Base-by-base conservation (phyloP, 2,797 vertebrate species). In the Odontamblyopus rebecca region DNA sequence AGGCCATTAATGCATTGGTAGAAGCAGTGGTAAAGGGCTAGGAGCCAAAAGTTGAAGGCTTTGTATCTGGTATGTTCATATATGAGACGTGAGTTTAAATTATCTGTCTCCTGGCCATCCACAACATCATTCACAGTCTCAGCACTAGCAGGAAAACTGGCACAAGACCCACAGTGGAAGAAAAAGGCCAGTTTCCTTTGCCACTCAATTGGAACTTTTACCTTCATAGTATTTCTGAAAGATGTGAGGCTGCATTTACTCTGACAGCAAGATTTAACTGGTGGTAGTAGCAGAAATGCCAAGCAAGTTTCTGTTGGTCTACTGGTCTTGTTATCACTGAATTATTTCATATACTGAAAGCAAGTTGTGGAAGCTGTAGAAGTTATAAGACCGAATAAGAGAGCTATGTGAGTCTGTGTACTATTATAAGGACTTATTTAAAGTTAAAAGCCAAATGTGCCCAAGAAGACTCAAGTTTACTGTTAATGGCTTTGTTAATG, bases 1-100 rank as follows among this genome's bases (percentile, higher is more conserved):
- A 78, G 85, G 81, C 91, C 85, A 85, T 89, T 91, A 88, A 90
- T 90, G 85, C 86, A 82, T 86, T 88, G 86, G 86, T 90, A 74
- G 79, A 87, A 89, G 88, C 88, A 90, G 87, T 85, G 91, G 91
- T 77, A 32, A 86, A 75, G 48, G 77, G 81, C 84, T 77, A 35
- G 1, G 26, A 26, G 89, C 85, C 85, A 92, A 76, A 29, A 73
- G 71, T 16, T 70, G 70, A 73, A 86, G 85, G 81, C 27, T 77
- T 85, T 82, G 67, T 82, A 83, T 85, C 78, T 80, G 69, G 77
- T 57, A 70, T 27, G 63, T 76, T 68, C 65, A 67, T 78, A 62
- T 65, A 60, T 50, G 35, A 48, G 59, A 35, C 69, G 51, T 72
- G 48, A 79, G 82, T 80, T 74, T 78, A 82, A 76, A 82, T 85